Conservation (phyloP, 2,888 invertebrate genomes). For the Trichogramma dendrolimi region DNA sequence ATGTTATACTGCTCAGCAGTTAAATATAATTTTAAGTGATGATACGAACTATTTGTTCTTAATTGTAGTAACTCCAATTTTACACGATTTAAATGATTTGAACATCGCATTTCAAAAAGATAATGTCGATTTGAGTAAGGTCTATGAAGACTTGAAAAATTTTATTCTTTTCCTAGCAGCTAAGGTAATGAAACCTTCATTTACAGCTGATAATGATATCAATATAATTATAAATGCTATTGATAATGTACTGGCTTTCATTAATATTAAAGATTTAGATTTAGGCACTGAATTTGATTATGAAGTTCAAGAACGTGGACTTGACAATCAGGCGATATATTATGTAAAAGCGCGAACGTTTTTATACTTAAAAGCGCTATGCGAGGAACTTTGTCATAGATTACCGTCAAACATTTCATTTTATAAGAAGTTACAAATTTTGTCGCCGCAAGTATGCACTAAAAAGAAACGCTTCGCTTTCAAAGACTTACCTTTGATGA, state of each 20-base stretch:
- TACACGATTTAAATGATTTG: conserved; percentile 18
- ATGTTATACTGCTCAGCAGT: conserved; percentile 24
- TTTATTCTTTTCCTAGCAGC: no score
- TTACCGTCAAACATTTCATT: conserved; percentile 21
- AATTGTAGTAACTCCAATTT: conserved; percentile 18
- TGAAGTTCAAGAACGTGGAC: background rate
- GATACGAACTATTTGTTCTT: conserved; percentile 24
- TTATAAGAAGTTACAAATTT: conserved; percentile 11
- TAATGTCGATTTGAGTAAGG: conserved; percentile 18
- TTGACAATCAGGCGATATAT: background rate
- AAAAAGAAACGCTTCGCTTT: conserved; percentile 11
- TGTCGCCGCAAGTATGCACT: conserved; percentile 14
- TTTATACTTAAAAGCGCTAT: conserved; percentile 17
- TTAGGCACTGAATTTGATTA: conserved; percentile 16
- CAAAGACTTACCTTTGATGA: conserved; percentile 14
- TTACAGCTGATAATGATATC: background rate
- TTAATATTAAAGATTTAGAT: conserved; percentile 10
- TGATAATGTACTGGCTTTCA: conserved; percentile 14
- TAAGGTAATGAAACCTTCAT: conserved; percentile 19
- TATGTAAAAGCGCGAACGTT: conserved; percentile 15
- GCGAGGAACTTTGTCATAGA: conserved; percentile 13
- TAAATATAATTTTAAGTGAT: conserved; percentile 27
- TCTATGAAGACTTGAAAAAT: conserved; percentile 12
- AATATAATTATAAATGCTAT: no score
- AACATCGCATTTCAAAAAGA: conserved; percentile 23